Evolutionary conservation across 2,797 vertebrate species (phyloP), one percentile per base, ranked within the genome.

Genomic region (Hippopotamyrus pictus): DNA sequence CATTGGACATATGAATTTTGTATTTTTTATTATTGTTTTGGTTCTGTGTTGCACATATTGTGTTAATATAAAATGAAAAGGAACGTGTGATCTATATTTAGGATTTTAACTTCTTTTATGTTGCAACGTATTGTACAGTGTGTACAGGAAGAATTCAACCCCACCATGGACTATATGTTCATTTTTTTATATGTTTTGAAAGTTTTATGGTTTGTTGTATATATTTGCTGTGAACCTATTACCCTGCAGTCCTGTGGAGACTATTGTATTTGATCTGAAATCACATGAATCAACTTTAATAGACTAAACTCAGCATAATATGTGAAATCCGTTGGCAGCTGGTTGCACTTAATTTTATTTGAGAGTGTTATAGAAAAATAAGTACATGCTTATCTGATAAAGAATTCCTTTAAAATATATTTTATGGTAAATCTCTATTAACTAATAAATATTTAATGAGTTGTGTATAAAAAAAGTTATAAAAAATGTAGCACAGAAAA

Each of bases 21-120:
- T 86, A 33, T 86, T 84, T 57, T 88, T 19, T 62, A 79, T 79
- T 79, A 29, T 82, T 89, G 51, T 22, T 87, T 89, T 82, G 65
- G 51, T 37, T 88, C 62, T 87, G 53, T 79, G 48, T 50, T 53
- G 29, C 57, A 88, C 19, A 65, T 62, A 65, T 69, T 65, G 37
- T 65, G 44, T 62, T 46, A 41, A 65, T 88, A 62, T 33, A 46
- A 46, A 46, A 48, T 48, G 19, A 44, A 48, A 53, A 11, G 84
- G 86, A 46, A 65, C n/a, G n/a, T 44, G 9, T 41, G 57, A n/a
- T 29, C 48, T 53, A 5, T 86, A 33, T 86, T 65, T 65, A 88
- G 54, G 29, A 37, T 88, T 89, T 89, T 83, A 22, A 90, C n/a
- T 11, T 73, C 19, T 73, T 17, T 65, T 90, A 44, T 88, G 73